Percentiles rank a stretch among this genome's conserved stretches.
Evolutionary conservation across 2,113 vertebrate genomes (phyloP).

Genomic region (Phylloscopus trochiloides): DNA sequence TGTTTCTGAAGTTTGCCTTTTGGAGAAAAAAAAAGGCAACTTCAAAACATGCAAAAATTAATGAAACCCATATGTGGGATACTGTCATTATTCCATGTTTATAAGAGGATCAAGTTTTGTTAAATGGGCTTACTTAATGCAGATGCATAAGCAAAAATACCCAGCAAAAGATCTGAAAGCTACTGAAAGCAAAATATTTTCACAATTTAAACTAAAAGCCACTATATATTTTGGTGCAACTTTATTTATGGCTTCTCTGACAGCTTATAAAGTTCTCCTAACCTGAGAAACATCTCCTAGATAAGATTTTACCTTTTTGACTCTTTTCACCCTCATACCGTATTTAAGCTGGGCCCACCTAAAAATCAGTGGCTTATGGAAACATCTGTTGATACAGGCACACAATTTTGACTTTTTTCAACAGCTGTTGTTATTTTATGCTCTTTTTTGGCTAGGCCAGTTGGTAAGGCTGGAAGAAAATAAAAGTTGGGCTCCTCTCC

Average conservation of each 20-base stretch:
- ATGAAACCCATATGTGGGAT: slow-evolving; percentile 54
- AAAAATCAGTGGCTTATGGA: neutral
- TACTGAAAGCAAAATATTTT: slow-evolving; percentile 49
- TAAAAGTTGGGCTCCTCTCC: neutral
- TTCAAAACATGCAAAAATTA: slow-evolving; percentile 65
- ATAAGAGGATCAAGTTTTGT: slow-evolving; percentile 65
- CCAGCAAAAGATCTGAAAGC: slow-evolving; percentile 46
- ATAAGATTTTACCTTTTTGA: neutral
- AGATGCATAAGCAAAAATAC: slow-evolving; percentile 47
- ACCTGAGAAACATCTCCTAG: neutral
- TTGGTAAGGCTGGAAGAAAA: neutral
- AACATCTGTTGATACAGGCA: slow-evolving; percentile 8
- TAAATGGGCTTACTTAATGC: slow-evolving; percentile 60
- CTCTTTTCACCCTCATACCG: neutral
- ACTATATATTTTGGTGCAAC: neutral
- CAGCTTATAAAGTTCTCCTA: slow-evolving; percentile 9
- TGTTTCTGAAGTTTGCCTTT: slow-evolving; percentile 25
- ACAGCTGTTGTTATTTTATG: slow-evolving; percentile 31
- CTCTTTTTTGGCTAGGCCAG: neutral
- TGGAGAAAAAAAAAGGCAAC: neutral
- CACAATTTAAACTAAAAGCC: slow-evolving; percentile 7
- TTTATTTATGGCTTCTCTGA: slow-evolving; percentile 43
- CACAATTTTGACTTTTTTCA: neutral
- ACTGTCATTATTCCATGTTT: slow-evolving; percentile 65
- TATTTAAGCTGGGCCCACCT: neutral